Percentiles rank a stretch among this genome's conserved stretches.
Conservation (phyloP, 2,888 invertebrate genomes). For the Sinhomidia bicolor region DNA sequence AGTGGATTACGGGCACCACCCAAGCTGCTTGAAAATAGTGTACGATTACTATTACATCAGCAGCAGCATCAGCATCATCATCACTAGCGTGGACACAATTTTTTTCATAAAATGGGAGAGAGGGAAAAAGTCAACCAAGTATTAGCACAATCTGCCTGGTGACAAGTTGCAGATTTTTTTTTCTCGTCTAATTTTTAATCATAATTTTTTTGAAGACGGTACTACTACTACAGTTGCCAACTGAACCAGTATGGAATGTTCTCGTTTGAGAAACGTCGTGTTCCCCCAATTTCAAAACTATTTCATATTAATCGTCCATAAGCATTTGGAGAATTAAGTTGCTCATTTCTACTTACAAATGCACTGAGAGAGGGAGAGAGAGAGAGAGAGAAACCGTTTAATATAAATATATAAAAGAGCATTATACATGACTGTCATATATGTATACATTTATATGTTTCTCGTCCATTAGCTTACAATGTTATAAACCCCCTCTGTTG, state of each 20-base stretch:
- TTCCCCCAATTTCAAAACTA: slow-evolving; percentile 41
- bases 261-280: slow-evolving; percentile 1
- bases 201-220: slow-evolving; percentile 6
- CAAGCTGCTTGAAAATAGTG: slow-evolving; percentile 1
- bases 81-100: background rate
- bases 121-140: background rate
- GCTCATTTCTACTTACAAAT: background rate
- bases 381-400: no score
- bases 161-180: slow-evolving; percentile 26
- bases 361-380: no score
- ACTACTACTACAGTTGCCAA: background rate
- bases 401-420: no score
- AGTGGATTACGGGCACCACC: slow-evolving; percentile 65
- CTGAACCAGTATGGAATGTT: background rate
- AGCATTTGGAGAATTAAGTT: slow-evolving; percentile 32
- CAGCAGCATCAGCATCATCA: no score
- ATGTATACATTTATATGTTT: no score
- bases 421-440: no score
- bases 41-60: background rate
- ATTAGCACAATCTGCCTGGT: slow-evolving; percentile 36
- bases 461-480: no score
- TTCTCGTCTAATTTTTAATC: slow-evolving; percentile 45
- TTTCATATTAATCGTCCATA: slow-evolving; percentile 43
- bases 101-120: slow-evolving; percentile 1
- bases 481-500: background rate